Evolutionary conservation across 2,797 vertebrate species (phyloP), one percentile per base, ranked within the genome.

Genomic region (Agapornis canus): DNA sequence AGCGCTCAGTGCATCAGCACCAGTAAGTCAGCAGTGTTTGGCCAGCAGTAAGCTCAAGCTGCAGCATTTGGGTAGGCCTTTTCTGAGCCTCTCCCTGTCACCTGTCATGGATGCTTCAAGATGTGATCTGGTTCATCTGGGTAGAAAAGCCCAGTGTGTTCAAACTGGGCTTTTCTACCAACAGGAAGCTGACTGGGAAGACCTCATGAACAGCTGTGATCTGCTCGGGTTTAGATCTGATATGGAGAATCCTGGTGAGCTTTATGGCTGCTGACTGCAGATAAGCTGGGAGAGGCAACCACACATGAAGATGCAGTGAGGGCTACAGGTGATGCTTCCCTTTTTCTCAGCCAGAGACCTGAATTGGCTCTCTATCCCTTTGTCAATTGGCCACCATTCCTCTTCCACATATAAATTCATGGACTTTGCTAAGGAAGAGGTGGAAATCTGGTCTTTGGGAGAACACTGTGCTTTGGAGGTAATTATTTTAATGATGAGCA

Each of bases 71-170:
- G 26, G 51, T 63, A 17, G 32, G 83, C 5, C 20, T 70, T 35
- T 69, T n/a, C 45, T 40, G 27, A 69, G 59, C 56, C 29, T 57
- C 39, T 71, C 39, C 45, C 19, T 78, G 32, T 2, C 3, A 17
- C 12, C 0, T 2, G 35, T 79, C 54, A n/a, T 0, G 5, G 16
- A 27, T 39, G 18, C n/a, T 68, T 66, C 18, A 43, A 45, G 63
- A 48, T 85, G 51, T 2, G 2, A 7, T 80, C 32, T 79, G 59
- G 35, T 72, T 80, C 73, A 35, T 40, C 43, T 91, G 59, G 63
- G 66, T 56, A 52, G 0, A 35, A 57, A 57, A 57, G 10, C 56
- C 32, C 32, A 57, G 5, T 2, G 13, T 35, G 18, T 56, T 42
- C 64, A 75, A 66, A 42, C 12, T 23, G 26, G 12, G 27, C 45